Evolutionary conservation across 2,888 invertebrate genomes (phyloP), one percentile per base, ranked within the genome.

Genomic region (Baronia brevicornis): DNA sequence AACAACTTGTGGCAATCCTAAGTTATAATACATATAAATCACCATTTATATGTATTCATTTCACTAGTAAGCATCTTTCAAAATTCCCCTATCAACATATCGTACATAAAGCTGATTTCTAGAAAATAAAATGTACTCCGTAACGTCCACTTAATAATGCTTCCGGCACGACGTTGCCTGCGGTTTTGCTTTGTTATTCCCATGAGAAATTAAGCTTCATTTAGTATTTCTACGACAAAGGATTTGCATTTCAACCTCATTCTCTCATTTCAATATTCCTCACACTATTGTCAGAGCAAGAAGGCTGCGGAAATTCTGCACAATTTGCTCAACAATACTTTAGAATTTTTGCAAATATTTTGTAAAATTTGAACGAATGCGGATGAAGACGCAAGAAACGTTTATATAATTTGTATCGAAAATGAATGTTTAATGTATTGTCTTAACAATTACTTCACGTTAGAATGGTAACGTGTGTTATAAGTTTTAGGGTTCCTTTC

Each of bases 131-230:
- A 21, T 35, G 25, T 29, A 20, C 20, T 35, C 28, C 15, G 8
- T 12, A 28, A 20, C 23, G 13, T 18, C 10, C 22, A 23, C 12
- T 25, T 20, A 15, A 35, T 25, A 29, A 25, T 11, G 24, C 6
- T 35, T 29, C 17, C 12, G 20, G 5, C 24, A 12, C 29, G 11
- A 35, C n/a, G n/a, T 28, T 25, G 20, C 29, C 21, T 29, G 30
- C 17, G 30, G 18, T 19, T 31, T 27, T 36, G 7, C 30, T 36
- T 22, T 26, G 13, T 23, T 5, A 19, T 21, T 31, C 26, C 27
- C 31, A 9, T 6, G 30, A 35, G 35, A 30, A 35, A 31, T 32
- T 28, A 31, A 28, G 15, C 30, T 30, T 30, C 23, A 23, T 24
- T 36, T 24, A 28, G 19, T 14, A 15, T 28, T 28, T 36, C 26